Percentiles rank a stretch among this genome's conserved stretches.
Conservation (phyloP, 1,140 invertebrate genomes). For the Hypothenemus hampei region DNA sequence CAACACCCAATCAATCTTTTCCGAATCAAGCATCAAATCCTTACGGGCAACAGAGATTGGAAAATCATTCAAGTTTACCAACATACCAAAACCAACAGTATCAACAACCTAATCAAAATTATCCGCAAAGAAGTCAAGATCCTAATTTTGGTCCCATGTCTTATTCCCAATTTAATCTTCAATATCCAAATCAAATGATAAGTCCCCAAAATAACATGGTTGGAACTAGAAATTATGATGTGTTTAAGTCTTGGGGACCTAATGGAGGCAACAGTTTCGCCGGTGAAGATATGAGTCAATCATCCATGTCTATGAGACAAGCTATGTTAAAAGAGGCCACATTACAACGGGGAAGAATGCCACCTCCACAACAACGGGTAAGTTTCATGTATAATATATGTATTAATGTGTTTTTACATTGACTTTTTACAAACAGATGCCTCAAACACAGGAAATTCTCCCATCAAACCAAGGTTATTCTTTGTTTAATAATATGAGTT, state of each 20-base stretch:
- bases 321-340: conserved; percentile 42
- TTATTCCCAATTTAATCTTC: conserved; percentile 1
- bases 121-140: too few relatives aligned
- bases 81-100: conserved; percentile 19
- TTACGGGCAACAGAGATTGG: not conserved
- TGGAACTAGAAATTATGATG: conserved; percentile 18
- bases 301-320: conserved; percentile 39
- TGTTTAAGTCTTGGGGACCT: conserved; percentile 30
- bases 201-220: not conserved
- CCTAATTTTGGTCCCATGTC: conserved; percentile 4
- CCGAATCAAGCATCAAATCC: not conserved
- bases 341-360: conserved; percentile 10
- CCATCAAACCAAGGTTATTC: conserved; percentile 38
- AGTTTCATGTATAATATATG: not conserved
- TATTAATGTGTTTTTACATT: conserved; percentile 1
- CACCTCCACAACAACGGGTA: conserved; percentile 9
- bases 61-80: conserved; percentile 2
- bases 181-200: not conserved
- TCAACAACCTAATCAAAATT: too few relatives aligned
- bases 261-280: conserved; percentile 20
- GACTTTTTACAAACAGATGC: conserved; percentile 8
- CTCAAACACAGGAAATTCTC: conserved; percentile 3
- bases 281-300: conserved; percentile 12
- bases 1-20: not conserved
- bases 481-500: conserved; percentile 41